A percentile compares a stretch with the other conserved stretches of the same genome.
phyloP scores from a whole-genome alignment of 1,140 invertebrate species.

The Bombus fervidus region DNA sequence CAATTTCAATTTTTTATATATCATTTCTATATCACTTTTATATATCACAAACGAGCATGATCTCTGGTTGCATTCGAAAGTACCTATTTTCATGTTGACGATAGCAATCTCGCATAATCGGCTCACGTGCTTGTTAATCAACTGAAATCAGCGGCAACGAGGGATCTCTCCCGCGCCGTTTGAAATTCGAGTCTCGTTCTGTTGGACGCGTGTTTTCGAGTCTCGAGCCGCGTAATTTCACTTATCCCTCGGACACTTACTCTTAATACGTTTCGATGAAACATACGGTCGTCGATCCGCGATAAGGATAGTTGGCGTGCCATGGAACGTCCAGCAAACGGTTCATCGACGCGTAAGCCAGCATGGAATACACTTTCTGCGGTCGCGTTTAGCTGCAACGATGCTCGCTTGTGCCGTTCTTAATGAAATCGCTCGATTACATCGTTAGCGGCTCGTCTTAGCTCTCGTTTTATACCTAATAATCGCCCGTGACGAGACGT shows the following conservation, averaged over 20 bases:
- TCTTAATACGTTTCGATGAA: background rate
- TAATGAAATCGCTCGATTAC: constrained; percentile 24
- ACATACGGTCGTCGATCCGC: background rate
- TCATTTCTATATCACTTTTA: background rate
- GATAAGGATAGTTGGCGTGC: constrained; percentile 30
- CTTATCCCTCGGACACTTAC: background rate
- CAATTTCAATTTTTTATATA: background rate
- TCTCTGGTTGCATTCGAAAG: background rate
- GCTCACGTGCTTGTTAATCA: background rate
- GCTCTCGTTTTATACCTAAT: constrained; percentile 10
- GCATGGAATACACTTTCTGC: constrained; percentile 1
- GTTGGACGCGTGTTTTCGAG: background rate
- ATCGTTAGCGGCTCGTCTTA: background rate
- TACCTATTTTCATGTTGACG: background rate
- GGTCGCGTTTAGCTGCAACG: background rate
- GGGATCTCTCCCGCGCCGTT: background rate
- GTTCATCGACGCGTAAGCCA: constrained; percentile 1
- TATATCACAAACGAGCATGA: background rate
- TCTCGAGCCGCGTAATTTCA: constrained; percentile 22
- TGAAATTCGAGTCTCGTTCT: background rate
- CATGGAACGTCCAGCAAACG: background rate
- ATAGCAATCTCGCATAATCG: background rate
- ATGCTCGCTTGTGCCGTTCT: background rate
- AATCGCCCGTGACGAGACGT: constrained; percentile 21
- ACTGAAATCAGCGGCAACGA: background rate